Base-by-base conservation (phyloP, 2,113 vertebrate species). In the Tachuris rubrigastra region DNA sequence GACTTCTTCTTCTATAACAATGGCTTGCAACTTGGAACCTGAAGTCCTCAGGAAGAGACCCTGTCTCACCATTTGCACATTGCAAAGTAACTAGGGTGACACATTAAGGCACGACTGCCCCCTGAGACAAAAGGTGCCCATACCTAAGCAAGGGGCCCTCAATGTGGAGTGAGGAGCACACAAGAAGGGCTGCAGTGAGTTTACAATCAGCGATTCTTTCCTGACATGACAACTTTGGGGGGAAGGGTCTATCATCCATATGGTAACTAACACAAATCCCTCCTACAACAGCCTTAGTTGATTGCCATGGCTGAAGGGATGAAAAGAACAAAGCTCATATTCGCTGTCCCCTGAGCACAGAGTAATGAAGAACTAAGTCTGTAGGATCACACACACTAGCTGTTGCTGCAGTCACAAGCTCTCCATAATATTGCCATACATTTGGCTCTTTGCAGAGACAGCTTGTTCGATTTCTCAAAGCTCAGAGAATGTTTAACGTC, bases 261-360 rank as follows among this genome's bases (percentile, higher is more conserved):
- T 12, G 0, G 0, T 15, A 56, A 58, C 3, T 50, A 52, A 23
- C 23, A 49, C 8, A 72, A 84, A 73, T 21, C 21, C 59, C 50
- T 65, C 16, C 19, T 27, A 27, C 44, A 82, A 59, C 27, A 47
- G 73, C 6, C 58, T 58, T 53, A 73, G 12, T 4, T 42, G 35
- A 60, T 49, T 53, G 19, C 12, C 5, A 23, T 42, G 42, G 17
- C 2, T 59, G 33, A 78, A 37, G 12, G 23, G 19, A 30, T 66
- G n/a, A 69, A 87, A 87, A 69, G 22, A 22, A 24, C 53, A 80
- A 89, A 78, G 12, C 5, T 67, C 71, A 41, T 8, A 44, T 58
- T 18, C 46, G 23, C 68, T 56, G 42, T 68, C 15, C 37, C 16
- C 2, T 39, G 46, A 89, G 71, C 27, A 53, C 0, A 27, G 4